phyloP scores from a whole-genome alignment of 1,140 invertebrate genomes.

The Drosophila ambigua region DNA sequence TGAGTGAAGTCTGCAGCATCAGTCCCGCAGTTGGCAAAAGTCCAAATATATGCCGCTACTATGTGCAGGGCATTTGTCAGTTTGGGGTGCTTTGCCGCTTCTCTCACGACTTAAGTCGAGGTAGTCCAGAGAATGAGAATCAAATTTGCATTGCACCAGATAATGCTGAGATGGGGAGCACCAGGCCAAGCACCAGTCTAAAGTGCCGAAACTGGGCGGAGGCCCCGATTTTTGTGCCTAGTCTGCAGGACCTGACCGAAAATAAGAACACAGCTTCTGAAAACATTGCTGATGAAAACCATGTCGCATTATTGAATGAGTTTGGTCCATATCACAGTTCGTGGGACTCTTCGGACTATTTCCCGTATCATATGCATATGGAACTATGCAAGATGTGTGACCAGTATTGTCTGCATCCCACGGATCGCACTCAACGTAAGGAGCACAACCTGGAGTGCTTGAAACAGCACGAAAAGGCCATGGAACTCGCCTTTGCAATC shows the following conservation, averaged over 20 bases:
- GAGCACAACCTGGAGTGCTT: constrained; percentile 91
- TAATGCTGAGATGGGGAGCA: background rate
- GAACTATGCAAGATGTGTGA: constrained; percentile 92
- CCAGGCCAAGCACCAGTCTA: background rate
- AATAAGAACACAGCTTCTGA: constrained; percentile 10
- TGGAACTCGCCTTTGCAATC: constrained; percentile 94
- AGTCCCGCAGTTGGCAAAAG: constrained; percentile 59
- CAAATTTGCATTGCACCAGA: constrained; percentile 16
- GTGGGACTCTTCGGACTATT: constrained; percentile 88
- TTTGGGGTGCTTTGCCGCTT: constrained; percentile 87
- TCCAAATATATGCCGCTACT: constrained; percentile 75
- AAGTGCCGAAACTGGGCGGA: constrained; percentile 70
- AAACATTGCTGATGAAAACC: constrained; percentile 41
- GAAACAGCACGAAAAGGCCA: constrained; percentile 91
- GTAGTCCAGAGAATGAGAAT: constrained; percentile 46
- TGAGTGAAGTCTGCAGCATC: constrained; percentile 66
- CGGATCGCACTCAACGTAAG: constrained; percentile 88
- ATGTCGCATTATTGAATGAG: constrained; percentile 83
- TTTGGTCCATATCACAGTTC: constrained; percentile 89
- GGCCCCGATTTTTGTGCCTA: constrained; percentile 77
- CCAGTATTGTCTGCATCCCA: constrained; percentile 89
- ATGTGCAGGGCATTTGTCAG: constrained; percentile 85
- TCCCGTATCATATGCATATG: constrained; percentile 90
- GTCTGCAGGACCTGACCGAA: constrained; percentile 28
- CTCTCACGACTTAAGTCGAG: constrained; percentile 85